Evolutionary conservation across 2,888 invertebrate genomes (phyloP).

Genomic region (Oxycera nigricornis): DNA sequence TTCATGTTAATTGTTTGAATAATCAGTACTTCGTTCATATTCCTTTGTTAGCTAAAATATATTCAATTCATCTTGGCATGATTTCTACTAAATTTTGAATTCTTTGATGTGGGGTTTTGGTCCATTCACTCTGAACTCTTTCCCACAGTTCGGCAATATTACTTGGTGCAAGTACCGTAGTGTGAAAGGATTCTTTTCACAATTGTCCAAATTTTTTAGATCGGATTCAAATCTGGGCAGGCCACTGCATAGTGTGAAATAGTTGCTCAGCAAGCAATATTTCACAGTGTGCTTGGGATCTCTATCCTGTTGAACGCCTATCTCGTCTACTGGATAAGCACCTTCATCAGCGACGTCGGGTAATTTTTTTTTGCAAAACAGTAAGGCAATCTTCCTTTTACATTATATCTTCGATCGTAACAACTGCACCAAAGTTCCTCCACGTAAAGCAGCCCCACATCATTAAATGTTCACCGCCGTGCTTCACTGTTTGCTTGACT

Average conservation of each 20-base stretch:
- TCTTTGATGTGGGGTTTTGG: too few relatives aligned
- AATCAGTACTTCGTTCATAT: too few relatives aligned
- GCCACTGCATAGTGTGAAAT: not conserved
- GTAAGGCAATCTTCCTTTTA: not conserved
- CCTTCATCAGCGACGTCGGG: not conserved
- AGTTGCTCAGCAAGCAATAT: not conserved
- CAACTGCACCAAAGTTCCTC: not conserved
- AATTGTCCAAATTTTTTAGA: too few relatives aligned
- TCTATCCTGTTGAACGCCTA: not conserved
- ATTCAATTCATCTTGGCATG: too few relatives aligned
- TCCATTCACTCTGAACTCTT: too few relatives aligned
- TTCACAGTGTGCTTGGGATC: not conserved
- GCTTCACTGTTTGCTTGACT: not conserved
- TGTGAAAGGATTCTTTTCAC: too few relatives aligned
- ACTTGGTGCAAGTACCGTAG: too few relatives aligned
- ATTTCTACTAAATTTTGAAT: too few relatives aligned
- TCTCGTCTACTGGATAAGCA: not conserved
- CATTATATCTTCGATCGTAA: not conserved
- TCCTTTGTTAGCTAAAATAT: too few relatives aligned
- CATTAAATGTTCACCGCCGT: not conserved
- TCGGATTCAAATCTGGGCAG: too few relatives aligned
- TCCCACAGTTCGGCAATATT: too few relatives aligned
- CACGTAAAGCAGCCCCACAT: conserved; percentile 1
- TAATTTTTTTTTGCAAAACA: not conserved
- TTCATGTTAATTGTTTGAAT: too few relatives aligned